Base-by-base conservation (phyloP, 2,113 vertebrate species). In the Tauraco erythrolophus region DNA sequence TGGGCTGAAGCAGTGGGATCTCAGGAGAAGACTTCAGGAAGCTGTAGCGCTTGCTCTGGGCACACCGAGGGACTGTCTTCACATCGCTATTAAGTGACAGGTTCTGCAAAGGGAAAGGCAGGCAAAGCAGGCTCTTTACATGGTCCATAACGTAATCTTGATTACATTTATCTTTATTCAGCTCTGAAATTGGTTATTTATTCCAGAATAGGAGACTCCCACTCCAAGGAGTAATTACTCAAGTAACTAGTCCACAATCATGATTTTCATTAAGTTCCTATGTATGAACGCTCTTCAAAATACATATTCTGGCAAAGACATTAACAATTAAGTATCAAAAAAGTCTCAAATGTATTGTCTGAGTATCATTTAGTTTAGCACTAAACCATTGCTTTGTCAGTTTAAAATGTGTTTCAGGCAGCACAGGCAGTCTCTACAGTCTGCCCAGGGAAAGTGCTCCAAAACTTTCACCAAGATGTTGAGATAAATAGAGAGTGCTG, bases 401-500 rank as follows among this genome's bases (percentile, higher is more conserved):
- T 76, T 53, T 70, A 64, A 94, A 93, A 84, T 7, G 25, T 65
- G 30, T 79, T 89, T 71, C 37, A 39, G 43, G 48, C 60, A 89
- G 56, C 41, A 33, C 19, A 66, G 74, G 43, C 53, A 80, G 45
- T 86, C 21, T 84, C 69, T 69, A 8, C 35, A 60, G 37, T 76
- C 58, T 57, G 15, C 53, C 51, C 45, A 62, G 35, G 56, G 75
- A 66, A 84, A 89, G 37, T 62, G 77, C 77, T 87, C 58, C 57
- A 77, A 85, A 96, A 94, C 93, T 97, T 97, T 74, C 46, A 48
- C 82, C 82, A 76, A 75, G 83, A 75, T 48, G 70, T 37, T 56
- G 71, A 94, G 80, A 88, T 88, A 94, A 94, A 82, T 28, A 62
- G 75, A 72, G 89, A 94, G 89, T 88, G 56, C 94, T 89, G 81